Base-by-base conservation (phyloP, 2,888 invertebrate species). In the Dryocosmus kuriphilus region DNA sequence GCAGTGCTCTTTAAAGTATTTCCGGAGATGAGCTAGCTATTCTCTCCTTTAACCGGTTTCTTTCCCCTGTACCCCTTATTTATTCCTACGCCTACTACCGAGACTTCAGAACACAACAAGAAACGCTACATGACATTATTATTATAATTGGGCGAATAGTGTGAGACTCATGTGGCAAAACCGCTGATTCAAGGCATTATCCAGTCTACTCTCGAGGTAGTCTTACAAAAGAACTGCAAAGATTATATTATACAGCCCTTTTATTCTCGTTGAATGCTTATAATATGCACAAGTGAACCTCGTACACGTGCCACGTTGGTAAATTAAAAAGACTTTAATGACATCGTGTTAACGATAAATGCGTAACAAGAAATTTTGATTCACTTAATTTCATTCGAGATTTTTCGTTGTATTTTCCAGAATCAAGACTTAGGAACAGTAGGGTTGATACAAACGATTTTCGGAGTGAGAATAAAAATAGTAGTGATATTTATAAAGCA, bases 191-290 rank as follows among this genome's bases (percentile, higher is more conserved):
- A n/a, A 32, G 22, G 63, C 11, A 63, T 63, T 63, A 63, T 63
- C 35, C 35, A 35, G 22, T 63, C 30, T 19, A 46, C 30, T 19
- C 57, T 32, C 27, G 46, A 46, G 30, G 30, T 41, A 16, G 41
- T 46, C 7, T 51, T 71, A 30, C 71, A 71, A 71, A 71, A 19
- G 51, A 63, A 46, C 71, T 71, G 71, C 46, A 71, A 51, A 71
- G 71, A 71, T 71, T 30, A 71, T 71, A 71, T 51, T 71, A 71
- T 51, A 55, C 51, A 55, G 22, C 51, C 71, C 71, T 71, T 71
- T 71, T 51, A 71, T 71, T 71, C 71, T 55, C 71, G 27, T 32
- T 71, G 51, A 71, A 71, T 71, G 71, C 71, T 71, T 30, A 71
- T n/a, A n/a, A n/a, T n/a, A n/a, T 71, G 51, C 71, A 71, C 51